Evolutionary conservation across 2,113 vertebrate species (phyloP).

Genomic region (Apaloderma vittatum): DNA sequence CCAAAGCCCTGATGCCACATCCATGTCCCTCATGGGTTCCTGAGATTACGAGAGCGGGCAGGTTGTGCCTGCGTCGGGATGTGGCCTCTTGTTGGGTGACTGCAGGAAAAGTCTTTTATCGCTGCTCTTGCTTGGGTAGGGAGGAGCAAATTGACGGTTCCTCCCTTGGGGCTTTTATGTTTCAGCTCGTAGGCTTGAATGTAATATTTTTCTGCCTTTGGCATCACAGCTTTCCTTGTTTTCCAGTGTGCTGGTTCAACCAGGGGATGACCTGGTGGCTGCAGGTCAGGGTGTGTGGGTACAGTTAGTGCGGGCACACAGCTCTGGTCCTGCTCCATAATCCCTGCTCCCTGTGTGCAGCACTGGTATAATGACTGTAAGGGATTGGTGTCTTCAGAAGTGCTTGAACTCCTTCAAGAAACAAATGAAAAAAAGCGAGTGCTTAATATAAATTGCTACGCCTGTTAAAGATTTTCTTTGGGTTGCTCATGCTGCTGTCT

Average conservation of each 20-base stretch:
- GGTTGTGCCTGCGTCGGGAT: background rate
- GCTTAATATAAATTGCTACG: background rate
- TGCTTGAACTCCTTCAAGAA: background rate
- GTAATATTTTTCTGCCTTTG: background rate
- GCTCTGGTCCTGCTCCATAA: background rate
- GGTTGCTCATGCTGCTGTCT: rapidly evolving
- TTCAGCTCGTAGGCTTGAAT: background rate
- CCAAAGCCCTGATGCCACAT: background rate
- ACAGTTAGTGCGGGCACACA: rapidly evolving
- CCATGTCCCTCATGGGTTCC: background rate
- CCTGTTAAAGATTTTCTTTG: background rate
- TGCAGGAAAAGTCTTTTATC: background rate
- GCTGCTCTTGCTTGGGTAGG: background rate
- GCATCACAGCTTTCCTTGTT: background rate
- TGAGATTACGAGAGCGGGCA: background rate
- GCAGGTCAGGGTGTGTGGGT: background rate
- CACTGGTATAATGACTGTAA: background rate
- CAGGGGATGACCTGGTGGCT: background rate
- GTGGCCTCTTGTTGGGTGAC: background rate
- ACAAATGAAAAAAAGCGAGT: background rate
- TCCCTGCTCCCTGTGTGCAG: background rate
- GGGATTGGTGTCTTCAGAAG: background rate
- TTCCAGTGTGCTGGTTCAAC: background rate
- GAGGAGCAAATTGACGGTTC: background rate
- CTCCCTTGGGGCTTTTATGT: background rate